phyloP scores from a whole-genome alignment of 2,113 vertebrate genomes.

The Clupea harengus region DNA sequence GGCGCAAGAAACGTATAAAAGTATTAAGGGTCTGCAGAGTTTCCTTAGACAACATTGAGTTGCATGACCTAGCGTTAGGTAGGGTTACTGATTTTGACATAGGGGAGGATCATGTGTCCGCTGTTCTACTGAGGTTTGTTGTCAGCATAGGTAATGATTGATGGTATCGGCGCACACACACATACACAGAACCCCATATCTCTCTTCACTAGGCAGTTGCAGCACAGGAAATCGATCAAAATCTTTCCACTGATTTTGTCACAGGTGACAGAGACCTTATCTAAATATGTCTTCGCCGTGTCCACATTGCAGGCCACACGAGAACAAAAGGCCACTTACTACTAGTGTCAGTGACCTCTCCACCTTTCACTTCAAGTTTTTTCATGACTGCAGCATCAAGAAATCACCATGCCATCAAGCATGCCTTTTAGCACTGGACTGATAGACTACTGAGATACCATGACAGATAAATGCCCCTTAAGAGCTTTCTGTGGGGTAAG shows the following conservation, averaged over 20 bases:
- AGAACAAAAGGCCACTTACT: background rate
- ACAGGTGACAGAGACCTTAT: background rate
- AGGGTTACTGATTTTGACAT: background rate
- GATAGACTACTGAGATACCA: background rate
- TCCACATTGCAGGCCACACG: background rate
- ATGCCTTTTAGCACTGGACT: background rate
- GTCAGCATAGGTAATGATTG: constrained; percentile 3
- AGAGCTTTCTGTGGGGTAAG: too few species aligned
- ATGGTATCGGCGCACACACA: background rate
- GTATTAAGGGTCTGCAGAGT: background rate
- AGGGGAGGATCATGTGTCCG: background rate
- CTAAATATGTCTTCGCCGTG: background rate
- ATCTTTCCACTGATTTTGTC: background rate
- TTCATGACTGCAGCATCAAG: too few species aligned
- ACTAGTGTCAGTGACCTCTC: background rate
- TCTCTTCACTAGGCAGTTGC: background rate
- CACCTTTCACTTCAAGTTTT: too few species aligned
- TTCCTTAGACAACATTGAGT: background rate
- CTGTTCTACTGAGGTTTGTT: background rate
- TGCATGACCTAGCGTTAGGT: background rate
- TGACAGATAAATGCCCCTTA: background rate
- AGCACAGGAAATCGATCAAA: background rate
- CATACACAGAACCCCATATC: background rate
- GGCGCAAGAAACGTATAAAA: constrained; percentile 31
- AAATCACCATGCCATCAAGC: too few species aligned